phyloP scores from a whole-genome alignment of 2,113 vertebrate genomes.

The Bufo bufo region DNA sequence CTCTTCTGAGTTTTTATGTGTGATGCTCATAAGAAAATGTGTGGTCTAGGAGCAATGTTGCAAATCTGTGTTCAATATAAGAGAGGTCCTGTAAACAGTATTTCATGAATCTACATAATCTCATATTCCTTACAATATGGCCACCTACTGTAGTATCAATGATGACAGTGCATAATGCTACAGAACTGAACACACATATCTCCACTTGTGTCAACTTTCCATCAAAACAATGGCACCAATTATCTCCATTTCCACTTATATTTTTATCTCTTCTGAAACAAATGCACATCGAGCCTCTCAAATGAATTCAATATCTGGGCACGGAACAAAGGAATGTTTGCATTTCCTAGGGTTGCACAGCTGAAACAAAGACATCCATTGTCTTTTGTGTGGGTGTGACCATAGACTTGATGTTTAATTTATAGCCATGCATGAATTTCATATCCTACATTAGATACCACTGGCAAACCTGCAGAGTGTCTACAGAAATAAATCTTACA shows the following conservation, averaged over 20 bases:
- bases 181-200: background rate
- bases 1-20: background rate
- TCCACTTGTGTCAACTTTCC: constrained; percentile 28
- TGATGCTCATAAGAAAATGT: background rate
- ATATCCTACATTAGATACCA: constrained; percentile 21
- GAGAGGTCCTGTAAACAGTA: background rate
- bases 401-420: background rate
- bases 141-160: background rate
- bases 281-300: background rate
- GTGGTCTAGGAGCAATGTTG: background rate
- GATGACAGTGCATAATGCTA: background rate
- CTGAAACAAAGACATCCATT: constrained; percentile 33
- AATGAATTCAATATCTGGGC: constrained; percentile 30
- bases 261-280: constrained; percentile 36
- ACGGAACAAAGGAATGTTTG: constrained; percentile 30
- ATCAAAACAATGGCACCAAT: constrained; percentile 38
- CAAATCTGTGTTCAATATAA: background rate
- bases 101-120: background rate
- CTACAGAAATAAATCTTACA: constrained; percentile 42
- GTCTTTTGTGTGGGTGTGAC: constrained; percentile 30
- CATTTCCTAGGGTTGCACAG: background rate
- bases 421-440: constrained; percentile 16
- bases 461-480: background rate
- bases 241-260: background rate
- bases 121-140: background rate